A percentile compares a stretch with the other conserved stretches of the same genome.
Conservation (phyloP, 2,797 vertebrate species). For the Crypturellus tataupa region DNA sequence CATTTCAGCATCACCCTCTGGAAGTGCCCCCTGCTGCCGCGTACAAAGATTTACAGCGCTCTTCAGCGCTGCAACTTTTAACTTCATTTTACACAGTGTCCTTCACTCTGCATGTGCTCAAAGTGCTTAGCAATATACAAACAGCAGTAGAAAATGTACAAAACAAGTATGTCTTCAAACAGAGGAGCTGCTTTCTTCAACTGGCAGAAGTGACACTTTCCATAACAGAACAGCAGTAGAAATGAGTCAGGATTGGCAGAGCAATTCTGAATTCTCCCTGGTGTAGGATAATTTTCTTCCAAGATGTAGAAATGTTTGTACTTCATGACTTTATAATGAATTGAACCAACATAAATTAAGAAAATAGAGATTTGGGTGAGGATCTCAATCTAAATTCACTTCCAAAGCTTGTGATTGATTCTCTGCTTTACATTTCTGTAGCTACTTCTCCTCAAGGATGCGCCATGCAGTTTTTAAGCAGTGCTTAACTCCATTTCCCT, state of each 20-base stretch:
- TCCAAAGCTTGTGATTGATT: neutral
- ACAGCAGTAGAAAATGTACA: conserved; percentile 61
- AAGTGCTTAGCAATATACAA: conserved; percentile 48
- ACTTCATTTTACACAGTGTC: neutral
- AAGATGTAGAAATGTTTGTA: neutral
- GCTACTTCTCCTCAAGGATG: neutral
- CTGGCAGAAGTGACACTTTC: conserved; percentile 30
- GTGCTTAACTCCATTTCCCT: neutral
- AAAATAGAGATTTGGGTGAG: conserved; percentile 4
- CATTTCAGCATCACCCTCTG: neutral
- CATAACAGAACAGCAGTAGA: conserved; percentile 20
- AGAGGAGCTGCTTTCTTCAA: conserved; percentile 47
- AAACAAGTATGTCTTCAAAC: conserved; percentile 61
- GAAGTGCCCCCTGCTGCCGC: conserved; percentile 61
- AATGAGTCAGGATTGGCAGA: conserved; percentile 45
- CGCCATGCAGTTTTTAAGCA: neutral
- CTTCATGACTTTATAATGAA: conserved; percentile 9
- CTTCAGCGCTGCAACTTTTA: neutral
- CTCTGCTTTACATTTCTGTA: neutral
- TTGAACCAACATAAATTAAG: neutral
- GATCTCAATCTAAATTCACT: neutral
- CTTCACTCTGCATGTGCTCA: conserved; percentile 29
- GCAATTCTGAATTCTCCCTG: neutral
- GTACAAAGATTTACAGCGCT: conserved; percentile 47
- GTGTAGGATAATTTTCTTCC: neutral